Base-by-base conservation (phyloP, 2,888 invertebrate genomes). In the Lasiommata megera region DNA sequence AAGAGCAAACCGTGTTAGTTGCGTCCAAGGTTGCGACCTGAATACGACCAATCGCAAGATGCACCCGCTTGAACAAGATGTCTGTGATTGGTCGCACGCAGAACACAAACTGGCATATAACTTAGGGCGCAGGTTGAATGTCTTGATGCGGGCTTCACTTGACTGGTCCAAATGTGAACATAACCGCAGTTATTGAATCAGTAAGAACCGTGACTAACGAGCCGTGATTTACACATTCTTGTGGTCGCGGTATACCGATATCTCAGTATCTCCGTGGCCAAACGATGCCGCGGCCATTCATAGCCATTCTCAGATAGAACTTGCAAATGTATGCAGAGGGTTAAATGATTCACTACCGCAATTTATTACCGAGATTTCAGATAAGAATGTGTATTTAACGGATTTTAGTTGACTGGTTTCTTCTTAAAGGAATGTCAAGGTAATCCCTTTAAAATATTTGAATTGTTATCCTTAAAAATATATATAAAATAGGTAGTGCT, bases 131-230 rank as follows among this genome's bases (percentile, higher is more conserved):
- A n/a, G n/a, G n/a, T n/a, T n/a, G n/a, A n/a, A n/a, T n/a, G n/a
- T n/a, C n/a, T n/a, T n/a, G n/a, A n/a, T n/a, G n/a, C n/a, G n/a
- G n/a, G n/a, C n/a, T n/a, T n/a, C n/a, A n/a, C n/a, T 1, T 34
- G 34, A 36, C 28, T 18, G 44, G 62, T 31, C 31, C 50, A 23
- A 54, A 58, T 47, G 6, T 23, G 62, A 66, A 57, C 52, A 56
- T 29, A 47, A 67, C 59, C 64, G 62, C 64, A 59, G 64, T 73
- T 77, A 80, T 81, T 79, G 74, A 81, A 80, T 79, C 75, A 79
- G 78, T 73, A 74, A 74, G 67, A 74, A 65, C 73, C 73, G 72
- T 82, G 84, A 83, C 83, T 84, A 82, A 83, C 74, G 62, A 74
- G 72, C 60, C 68, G 69, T 74, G 74, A 76, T 75, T 67, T 77